Evolutionary conservation across 2,888 invertebrate genomes (phyloP), one percentile per base, ranked within the genome.

Genomic region (Amorpha juglandis): DNA sequence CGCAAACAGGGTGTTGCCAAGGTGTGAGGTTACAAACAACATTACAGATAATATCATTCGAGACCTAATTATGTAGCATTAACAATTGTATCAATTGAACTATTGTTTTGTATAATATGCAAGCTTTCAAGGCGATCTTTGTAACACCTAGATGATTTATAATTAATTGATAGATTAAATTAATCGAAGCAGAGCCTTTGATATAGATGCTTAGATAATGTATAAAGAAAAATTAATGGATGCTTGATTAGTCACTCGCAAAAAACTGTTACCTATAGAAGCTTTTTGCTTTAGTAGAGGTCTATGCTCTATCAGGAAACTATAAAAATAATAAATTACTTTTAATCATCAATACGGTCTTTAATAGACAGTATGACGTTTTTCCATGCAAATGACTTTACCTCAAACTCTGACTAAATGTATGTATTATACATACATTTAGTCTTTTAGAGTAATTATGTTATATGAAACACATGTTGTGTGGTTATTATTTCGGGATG

Each of bases 11-110:
- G 70, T 70, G 78, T 78, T 78, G 72, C 78, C 69, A 80, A 82
- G 78, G 79, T 77, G 80, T 76, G 68, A 74, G 71, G 71, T 67
- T 72, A 71, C 78, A 80, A 80, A 82, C 45, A 52, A 48, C 50
- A 50, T 19, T 50, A 50, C 21, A 62, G 27, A 45, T 53, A 21
- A 11, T 16, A 42, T 53, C 19, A 35, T 42, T n/a, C 62, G 14
- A 9, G n/a, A 27, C 66, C 71, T 78, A 76, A 82, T 83, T 82
- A 78, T 71, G 70, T 76, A 70, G 80, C 82, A 86, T 80, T 75
- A 65, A 69, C 70, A 70, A 69, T 79, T 79, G 77, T 78, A 74
- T 71, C 76, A 81, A 78, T 74, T 67, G 75, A 71, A 69, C 78
- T 74, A 78, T 79, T 79, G 81, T 80, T 80, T 76, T 73, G 68